These are phyloP conservation scores for Aleiodes leptofemur DNA, from an alignment of 2,888 invertebrate species.

Conservation along the genomic window DNA sequence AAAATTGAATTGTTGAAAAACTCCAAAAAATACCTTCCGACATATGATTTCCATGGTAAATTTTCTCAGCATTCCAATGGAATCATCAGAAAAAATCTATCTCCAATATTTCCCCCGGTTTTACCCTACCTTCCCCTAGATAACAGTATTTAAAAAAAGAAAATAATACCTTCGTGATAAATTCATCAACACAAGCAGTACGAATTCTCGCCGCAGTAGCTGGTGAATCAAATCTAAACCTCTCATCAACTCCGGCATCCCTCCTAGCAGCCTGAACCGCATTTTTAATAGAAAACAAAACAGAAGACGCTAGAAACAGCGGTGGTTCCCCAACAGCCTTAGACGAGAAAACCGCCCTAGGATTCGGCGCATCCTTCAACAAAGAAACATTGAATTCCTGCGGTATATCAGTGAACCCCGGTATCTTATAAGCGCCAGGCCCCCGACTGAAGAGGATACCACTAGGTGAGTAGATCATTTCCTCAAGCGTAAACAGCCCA, in stretches of 20 bases:
- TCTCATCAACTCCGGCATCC: conserved; percentile 80
- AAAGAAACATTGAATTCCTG: conserved; percentile 94
- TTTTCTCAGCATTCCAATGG: too few species aligned
- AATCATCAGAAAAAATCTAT: too few species aligned
- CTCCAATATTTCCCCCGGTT: too few species aligned
- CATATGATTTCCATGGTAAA: too few species aligned
- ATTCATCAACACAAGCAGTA: conserved; percentile 91
- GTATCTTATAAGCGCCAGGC: conserved; percentile 95
- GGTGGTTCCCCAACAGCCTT: conserved; percentile 99
- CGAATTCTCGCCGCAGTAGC: conserved; percentile 93
- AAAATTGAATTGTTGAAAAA: too few species aligned
- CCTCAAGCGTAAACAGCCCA: conserved; percentile 93
- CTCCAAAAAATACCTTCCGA: too few species aligned
- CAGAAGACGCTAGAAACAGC: conserved; percentile 90
- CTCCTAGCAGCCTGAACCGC: conserved; percentile 88
- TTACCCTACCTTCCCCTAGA: too few species aligned
- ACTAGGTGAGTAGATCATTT: conserved; percentile 89
- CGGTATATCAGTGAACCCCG: conserved; percentile 94
- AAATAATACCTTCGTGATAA: conserved; percentile 83
- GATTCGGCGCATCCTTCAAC: conserved; percentile 92
- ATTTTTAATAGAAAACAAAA: conserved; percentile 92
- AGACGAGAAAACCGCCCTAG: conserved; percentile 94
- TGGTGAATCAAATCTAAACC: conserved; percentile 86
- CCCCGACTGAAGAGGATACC: conserved; percentile 90
- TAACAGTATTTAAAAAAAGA: not conserved